phyloP scores from a whole-genome alignment of 30 jellyfish, hydroid and myxozoan genomes.

The Turritopsis rubra region DNA sequence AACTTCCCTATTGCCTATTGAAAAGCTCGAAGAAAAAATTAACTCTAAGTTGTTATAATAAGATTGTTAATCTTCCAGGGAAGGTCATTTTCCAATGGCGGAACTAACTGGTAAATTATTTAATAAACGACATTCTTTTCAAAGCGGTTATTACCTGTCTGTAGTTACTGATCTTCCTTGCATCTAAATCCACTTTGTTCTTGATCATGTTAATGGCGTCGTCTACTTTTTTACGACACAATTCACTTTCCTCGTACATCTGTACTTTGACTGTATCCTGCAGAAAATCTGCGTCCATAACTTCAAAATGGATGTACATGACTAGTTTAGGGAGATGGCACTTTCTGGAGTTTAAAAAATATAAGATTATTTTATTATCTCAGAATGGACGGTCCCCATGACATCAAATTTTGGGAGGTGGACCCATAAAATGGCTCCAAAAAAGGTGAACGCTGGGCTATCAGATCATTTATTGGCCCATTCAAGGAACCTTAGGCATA shows the following conservation, averaged over 20 bases:
- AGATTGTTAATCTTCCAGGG: no score
- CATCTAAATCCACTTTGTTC: neutral
- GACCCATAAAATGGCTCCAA: no score
- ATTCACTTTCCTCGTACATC: constrained; percentile 7
- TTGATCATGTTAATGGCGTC: constrained; percentile 7
- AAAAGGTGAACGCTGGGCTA: no score
- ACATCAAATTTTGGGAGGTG: no score
- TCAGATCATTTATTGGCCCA: no score
- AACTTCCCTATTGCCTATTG: no score
- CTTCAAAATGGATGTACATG: constrained; percentile 8
- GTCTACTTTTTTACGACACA: constrained; percentile 14
- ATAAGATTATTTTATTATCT: neutral
- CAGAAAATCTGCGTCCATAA: constrained; percentile 11
- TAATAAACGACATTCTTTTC: neutral
- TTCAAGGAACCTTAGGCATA: no score
- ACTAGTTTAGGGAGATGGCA: neutral
- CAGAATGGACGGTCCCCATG: no score
- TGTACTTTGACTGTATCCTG: neutral
- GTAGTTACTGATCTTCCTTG: neutral
- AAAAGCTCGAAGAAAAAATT: no score
- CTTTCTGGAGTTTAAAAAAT: neutral
- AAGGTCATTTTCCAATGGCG: no score
- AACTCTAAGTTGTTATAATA: no score
- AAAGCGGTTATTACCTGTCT: constrained; percentile 10
- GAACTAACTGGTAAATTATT: neutral